Percentiles rank a stretch among this genome's conserved stretches.
phyloP scores from a whole-genome alignment of 92 coral and sea anemone genomes.

The Porites lobata region DNA sequence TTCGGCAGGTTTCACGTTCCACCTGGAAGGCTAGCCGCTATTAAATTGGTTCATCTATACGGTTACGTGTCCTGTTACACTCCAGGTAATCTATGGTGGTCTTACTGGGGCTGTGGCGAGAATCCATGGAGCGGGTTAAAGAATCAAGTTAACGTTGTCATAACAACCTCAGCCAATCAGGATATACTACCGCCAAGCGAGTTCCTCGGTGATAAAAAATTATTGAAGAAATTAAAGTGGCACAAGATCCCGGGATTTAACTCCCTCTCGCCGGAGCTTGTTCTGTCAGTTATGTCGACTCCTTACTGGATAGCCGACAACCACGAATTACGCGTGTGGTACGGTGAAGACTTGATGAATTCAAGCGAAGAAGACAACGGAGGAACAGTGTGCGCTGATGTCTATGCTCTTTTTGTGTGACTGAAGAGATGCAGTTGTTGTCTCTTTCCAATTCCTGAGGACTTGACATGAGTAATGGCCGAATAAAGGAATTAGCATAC shows the following conservation, averaged over 20 bases:
- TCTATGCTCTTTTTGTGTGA: no score
- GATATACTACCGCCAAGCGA: conserved; percentile 1
- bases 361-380: background rate
- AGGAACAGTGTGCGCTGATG: no score
- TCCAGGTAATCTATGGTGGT: background rate
- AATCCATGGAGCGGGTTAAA: background rate
- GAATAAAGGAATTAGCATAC: no score
- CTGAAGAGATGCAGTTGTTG: no score
- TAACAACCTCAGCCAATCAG: conserved; percentile 4
- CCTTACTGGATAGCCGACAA: background rate
- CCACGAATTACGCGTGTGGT: no score
- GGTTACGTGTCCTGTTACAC: no score
- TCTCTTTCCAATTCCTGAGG: no score
- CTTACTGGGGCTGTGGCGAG: conserved; percentile 15
- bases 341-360: background rate
- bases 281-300: background rate
- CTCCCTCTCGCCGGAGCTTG: background rate
- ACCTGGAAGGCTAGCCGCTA: no score
- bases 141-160: conserved; percentile 3
- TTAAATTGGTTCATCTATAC: no score
- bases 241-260: no score
- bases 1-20: no score
- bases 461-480: no score
- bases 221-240: background rate
- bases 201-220: background rate